phyloP scores from a whole-genome alignment of 2,888 invertebrate species.

The Cremastinae sp. region DNA sequence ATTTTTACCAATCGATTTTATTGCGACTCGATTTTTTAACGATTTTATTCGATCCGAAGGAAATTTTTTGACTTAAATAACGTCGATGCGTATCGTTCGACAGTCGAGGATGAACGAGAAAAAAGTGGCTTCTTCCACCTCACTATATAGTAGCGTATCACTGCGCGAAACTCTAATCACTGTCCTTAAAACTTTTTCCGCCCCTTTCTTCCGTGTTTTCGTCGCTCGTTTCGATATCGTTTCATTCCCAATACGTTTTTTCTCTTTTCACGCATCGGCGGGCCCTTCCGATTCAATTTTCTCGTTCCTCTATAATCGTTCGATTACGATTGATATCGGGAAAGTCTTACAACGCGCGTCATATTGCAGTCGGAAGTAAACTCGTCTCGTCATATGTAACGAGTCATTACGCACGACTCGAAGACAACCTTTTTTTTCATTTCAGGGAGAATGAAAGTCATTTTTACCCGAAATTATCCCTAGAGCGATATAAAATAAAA shows the following conservation, averaged over 20 bases:
- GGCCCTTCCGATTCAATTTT: conserved; percentile 20
- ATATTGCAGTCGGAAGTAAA: conserved; percentile 45
- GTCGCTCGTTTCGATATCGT: conserved; percentile 24
- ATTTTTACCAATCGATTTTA: no score
- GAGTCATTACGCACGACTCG: conserved; percentile 23
- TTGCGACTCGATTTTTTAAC: no score
- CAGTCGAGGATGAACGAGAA: conserved; percentile 45
- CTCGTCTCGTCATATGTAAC: conserved; percentile 3
- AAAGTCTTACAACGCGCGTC: conserved; percentile 47
- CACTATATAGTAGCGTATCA: conserved; percentile 56
- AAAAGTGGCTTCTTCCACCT: conserved; percentile 40
- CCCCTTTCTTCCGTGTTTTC: conserved; percentile 55
- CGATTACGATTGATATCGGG: conserved; percentile 54
- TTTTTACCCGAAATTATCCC: no score
- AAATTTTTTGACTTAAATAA: background rate
- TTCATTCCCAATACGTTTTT: no score
- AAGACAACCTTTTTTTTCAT: background rate
- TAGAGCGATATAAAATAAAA: no score
- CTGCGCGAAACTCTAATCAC: conserved; percentile 58
- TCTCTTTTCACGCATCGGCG: conserved; percentile 52
- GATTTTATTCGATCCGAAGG: background rate
- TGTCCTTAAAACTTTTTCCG: conserved; percentile 58
- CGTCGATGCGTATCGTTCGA: conserved; percentile 41
- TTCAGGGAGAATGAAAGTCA: background rate
- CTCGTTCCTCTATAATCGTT: conserved; percentile 29